phyloP scores from a whole-genome alignment of 2,113 vertebrate species.

The Oryzias celebensis region DNA sequence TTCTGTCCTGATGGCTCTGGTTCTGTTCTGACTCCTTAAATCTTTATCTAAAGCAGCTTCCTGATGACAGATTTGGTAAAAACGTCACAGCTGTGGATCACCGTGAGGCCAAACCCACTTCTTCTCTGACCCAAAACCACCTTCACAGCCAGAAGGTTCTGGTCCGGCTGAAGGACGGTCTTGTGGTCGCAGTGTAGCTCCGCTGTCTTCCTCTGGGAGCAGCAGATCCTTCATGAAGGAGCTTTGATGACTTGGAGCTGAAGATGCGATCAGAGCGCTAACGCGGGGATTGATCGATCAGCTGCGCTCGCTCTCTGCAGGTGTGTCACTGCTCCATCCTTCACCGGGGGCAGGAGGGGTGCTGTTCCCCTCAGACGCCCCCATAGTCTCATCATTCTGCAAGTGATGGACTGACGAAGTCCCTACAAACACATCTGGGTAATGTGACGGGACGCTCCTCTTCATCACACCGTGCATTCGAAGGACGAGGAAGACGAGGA shows the following conservation, averaged over 20 bases:
- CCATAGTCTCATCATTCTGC: slow-evolving; percentile 24
- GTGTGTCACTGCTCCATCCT: slow-evolving; percentile 44
- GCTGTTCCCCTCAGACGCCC: slow-evolving; percentile 21
- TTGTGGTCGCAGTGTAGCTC: too few species aligned
- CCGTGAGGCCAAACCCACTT: too few species aligned
- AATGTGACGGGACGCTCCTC: slow-evolving; percentile 64
- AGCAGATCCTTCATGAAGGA: too few species aligned
- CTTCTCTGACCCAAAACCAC: too few species aligned
- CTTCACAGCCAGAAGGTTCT: too few species aligned
- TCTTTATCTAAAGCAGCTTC: neutral
- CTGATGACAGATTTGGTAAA: neutral
- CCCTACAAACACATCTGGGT: slow-evolving; percentile 38
- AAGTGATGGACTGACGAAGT: slow-evolving; percentile 70
- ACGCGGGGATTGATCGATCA: too few species aligned
- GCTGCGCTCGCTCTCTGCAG: neutral
- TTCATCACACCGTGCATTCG: slow-evolving; percentile 84
- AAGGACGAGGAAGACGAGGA: slow-evolving; percentile 13
- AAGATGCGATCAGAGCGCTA: too few species aligned
- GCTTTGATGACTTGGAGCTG: too few species aligned
- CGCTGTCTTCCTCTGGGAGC: too few species aligned
- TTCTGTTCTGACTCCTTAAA: neutral
- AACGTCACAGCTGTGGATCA: too few species aligned
- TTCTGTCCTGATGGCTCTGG: neutral
- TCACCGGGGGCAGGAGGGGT: slow-evolving; percentile 28
- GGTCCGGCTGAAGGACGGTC: too few species aligned